Conservation (phyloP, 2,797 vertebrate genomes). For the Rhyacichthys aspro region DNA sequence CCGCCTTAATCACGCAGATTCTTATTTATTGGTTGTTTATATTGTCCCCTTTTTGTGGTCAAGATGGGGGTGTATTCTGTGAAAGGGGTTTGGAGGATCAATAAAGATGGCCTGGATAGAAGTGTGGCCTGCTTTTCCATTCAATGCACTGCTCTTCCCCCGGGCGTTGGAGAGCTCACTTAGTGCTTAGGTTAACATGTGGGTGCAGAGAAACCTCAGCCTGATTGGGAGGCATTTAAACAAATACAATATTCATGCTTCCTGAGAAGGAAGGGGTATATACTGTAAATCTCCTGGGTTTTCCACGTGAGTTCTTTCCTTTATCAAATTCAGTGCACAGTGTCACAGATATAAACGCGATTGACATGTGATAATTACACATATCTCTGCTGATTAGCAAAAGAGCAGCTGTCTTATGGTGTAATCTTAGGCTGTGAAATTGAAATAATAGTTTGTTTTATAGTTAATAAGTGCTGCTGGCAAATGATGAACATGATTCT, state of each 20-base stretch:
- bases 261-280: conserved; percentile 3
- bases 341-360: conserved; percentile 9
- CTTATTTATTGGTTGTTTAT: conserved; percentile 82
- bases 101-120: conserved; percentile 84
- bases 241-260: conserved; percentile 45
- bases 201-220: conserved; percentile 32
- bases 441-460: conserved; percentile 2
- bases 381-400: conserved; percentile 19
- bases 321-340: neutral
- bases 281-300: conserved; percentile 1
- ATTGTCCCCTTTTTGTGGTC: conserved; percentile 70
- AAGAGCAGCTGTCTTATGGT: conserved; percentile 6
- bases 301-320: neutral
- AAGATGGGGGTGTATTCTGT: conserved; percentile 68
- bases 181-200: conserved; percentile 56
- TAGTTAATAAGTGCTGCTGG: conserved; percentile 14
- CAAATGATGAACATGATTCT: neutral
- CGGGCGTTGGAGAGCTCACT: conserved; percentile 37
- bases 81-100: conserved; percentile 76
- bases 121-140: conserved; percentile 78
- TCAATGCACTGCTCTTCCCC: conserved; percentile 62
- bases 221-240: conserved; percentile 29
- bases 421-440: conserved; percentile 2
- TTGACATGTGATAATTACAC: conserved; percentile 26
- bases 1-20: conserved; percentile 83